A percentile compares a stretch with the other conserved stretches of the same genome.
Evolutionary conservation across 2,113 vertebrate species (phyloP).

Genomic region (Microcebus griseorufus): DNA sequence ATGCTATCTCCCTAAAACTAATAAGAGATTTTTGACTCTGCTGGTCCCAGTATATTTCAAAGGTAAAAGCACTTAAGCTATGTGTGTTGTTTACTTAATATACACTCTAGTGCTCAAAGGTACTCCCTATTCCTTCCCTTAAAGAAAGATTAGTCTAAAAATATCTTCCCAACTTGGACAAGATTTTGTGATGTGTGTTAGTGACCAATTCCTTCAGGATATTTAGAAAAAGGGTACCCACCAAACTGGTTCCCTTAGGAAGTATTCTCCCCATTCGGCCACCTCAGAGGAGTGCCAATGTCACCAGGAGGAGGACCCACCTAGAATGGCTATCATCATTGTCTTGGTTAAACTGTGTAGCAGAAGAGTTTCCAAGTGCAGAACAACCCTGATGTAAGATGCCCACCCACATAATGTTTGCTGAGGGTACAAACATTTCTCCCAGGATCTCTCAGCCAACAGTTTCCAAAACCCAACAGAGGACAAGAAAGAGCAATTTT

Average conservation of each 20-base stretch:
- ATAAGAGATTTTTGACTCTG: background rate
- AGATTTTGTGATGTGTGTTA: background rate
- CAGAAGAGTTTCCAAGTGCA: background rate
- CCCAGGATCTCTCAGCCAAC: background rate
- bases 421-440: background rate
- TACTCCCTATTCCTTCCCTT: background rate
- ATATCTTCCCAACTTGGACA: background rate
- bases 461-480: background rate
- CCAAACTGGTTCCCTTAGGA: background rate
- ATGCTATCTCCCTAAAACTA: background rate
- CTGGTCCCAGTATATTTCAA: background rate
- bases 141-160: background rate
- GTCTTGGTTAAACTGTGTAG: background rate
- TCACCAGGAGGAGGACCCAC: background rate
- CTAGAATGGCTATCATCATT: background rate
- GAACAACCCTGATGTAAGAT: background rate
- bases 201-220: background rate
- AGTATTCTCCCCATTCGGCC: background rate
- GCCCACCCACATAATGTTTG: background rate
- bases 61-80: background rate
- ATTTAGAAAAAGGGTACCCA: background rate
- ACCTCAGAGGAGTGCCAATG: background rate
- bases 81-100: background rate
- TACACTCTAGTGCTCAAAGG: conserved; percentile 4
- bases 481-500: background rate